Base-by-base conservation (phyloP, 2,888 invertebrate species). In the Pheosia tremula region DNA sequence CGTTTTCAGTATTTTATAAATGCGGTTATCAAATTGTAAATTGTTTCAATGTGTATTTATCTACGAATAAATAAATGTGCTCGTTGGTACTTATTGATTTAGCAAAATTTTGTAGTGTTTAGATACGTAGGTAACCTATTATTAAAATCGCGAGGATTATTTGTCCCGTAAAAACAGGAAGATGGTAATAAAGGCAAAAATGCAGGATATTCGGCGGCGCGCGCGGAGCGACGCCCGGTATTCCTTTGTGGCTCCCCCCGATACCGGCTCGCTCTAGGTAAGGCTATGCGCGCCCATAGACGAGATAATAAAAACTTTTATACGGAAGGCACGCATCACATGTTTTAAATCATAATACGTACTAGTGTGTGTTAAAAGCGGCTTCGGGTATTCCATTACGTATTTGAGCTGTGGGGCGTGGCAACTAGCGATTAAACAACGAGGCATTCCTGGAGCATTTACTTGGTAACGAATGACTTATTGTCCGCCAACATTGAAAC, bases 171-270 rank as follows among this genome's bases (percentile, higher is more conserved):
- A 50, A 50, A 38, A 37, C 53, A 37, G 10, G 5, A 53, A 53
- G 53, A 53, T 0, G 37, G 53, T 38, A 53, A 53, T 53, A 53
- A 53, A 53, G 53, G 53, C 11, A 53, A 53, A 36, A 11, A 53
- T 53, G 53, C 53, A 53, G 37, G 53, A 53, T 37, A 37, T 53
- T 53, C 5, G 10, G 53, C 50, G 37, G 36, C 53, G 53, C 37
- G 8, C 53, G 53, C 53, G 24, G 53, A 10, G 3, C 53, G 3
- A 10, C 36, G 53, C 8, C 53, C 10, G 38, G 37, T 36, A 53
- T 53, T 3, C 53, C 53, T 53, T 53, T 53, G 53, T 53, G 53
- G 37, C 37, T 7, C 53, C 11, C 52, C 36, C 43, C 47, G 47
- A 5, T n/a, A n/a, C n/a, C 45, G 2, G 45, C 10, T 4, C 10